phyloP scores from a whole-genome alignment of 2,797 vertebrate genomes.

The Clarias fuscus region DNA sequence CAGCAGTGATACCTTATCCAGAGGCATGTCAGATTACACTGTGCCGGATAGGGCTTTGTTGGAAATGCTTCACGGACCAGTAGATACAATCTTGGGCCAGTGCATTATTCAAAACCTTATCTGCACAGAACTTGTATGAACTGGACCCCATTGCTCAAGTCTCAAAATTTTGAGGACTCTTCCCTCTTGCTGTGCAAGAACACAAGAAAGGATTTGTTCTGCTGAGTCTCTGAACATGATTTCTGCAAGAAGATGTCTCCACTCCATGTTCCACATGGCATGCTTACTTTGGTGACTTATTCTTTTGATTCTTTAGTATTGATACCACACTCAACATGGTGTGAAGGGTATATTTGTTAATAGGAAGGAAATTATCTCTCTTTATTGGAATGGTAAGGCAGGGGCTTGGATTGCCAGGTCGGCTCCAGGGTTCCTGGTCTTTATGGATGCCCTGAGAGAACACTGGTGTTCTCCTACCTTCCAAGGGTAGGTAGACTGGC shows the following conservation, averaged over 20 bases:
- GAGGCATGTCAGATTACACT: conserved; percentile 34
- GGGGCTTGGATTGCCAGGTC: not conserved
- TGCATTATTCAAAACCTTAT: not conserved
- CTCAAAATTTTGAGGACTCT: not conserved
- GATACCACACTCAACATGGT: not conserved
- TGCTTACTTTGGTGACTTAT: not conserved
- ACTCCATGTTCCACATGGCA: not conserved
- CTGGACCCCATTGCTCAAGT: not conserved
- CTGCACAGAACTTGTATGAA: not conserved
- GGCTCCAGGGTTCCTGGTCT: not conserved
- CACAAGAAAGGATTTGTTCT: not conserved
- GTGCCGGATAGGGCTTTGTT: not conserved
- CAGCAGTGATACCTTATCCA: conserved; percentile 55
- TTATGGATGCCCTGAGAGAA: not conserved
- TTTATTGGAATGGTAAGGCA: not conserved
- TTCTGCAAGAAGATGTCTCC: not conserved
- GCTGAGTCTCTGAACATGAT: not conserved
- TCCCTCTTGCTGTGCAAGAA: not conserved
- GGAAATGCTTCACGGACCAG: conserved; percentile 9
- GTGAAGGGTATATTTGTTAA: not conserved
- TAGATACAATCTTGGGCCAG: not conserved
- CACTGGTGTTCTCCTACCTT: not conserved
- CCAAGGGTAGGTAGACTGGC: not conserved
- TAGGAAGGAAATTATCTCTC: not conserved
- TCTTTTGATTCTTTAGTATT: not conserved